Percentiles rank a stretch among this genome's conserved stretches.
These are phyloP conservation scores for Stylophora pistillata DNA, from an alignment of 64 coral and sea anemone genomes.

Conservation along the genomic window DNA sequence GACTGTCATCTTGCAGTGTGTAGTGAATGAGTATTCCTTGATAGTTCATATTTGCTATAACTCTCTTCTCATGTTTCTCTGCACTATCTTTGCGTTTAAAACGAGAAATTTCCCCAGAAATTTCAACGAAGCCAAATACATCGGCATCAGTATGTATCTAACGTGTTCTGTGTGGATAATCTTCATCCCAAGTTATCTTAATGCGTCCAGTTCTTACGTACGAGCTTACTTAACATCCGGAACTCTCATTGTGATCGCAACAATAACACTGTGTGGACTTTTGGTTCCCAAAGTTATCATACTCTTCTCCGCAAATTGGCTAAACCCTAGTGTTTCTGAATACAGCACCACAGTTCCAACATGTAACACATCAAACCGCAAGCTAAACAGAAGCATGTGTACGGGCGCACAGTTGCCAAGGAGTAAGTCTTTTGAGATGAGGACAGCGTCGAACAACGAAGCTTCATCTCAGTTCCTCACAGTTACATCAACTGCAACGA, in stretches of 20 bases:
- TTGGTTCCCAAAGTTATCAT: slow-evolving; percentile 74
- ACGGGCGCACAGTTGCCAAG: background rate
- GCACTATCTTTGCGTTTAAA: slow-evolving; percentile 86
- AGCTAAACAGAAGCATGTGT: background rate
- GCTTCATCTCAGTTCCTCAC: background rate
- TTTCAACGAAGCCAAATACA: slow-evolving; percentile 99
- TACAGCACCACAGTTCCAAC: background rate
- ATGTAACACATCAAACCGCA: background rate
- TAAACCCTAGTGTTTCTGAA: background rate
- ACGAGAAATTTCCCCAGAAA: slow-evolving; percentile 94
- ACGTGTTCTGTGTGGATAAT: slow-evolving; percentile 92
- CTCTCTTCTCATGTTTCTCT: slow-evolving; percentile 67
- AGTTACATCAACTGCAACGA: background rate
- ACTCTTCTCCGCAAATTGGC: slow-evolving; percentile 13
- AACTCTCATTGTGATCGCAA: slow-evolving; percentile 48
- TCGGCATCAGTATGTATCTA: slow-evolving; percentile 92
- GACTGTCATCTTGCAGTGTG: slow-evolving; percentile 60
- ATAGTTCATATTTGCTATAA: slow-evolving; percentile 80
- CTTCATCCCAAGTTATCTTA: slow-evolving; percentile 88
- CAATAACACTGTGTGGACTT: slow-evolving; percentile 68
- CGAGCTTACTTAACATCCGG: background rate
- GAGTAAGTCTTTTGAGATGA: background rate
- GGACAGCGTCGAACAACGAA: background rate
- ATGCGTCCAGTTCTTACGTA: background rate
- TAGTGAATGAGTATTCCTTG: slow-evolving; percentile 53